A percentile compares a stretch with the other conserved stretches of the same genome.
Conservation (phyloP, 1,140 invertebrate genomes). For the Drosophila busckii region DNA sequence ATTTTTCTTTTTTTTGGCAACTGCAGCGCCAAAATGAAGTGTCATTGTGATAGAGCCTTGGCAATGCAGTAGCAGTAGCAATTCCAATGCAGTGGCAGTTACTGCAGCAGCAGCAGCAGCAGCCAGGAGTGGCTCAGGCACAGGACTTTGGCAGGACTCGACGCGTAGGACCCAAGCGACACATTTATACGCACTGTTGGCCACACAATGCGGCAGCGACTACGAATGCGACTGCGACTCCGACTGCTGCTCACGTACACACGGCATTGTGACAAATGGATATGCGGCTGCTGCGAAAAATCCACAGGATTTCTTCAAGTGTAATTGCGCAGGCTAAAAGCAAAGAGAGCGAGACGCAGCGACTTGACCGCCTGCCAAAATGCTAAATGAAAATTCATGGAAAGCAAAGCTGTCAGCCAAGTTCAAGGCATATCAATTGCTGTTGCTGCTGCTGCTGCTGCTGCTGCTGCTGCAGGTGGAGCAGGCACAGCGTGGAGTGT, state of each 20-base stretch:
- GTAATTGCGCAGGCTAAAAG: constrained; percentile 73
- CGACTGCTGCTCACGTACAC: constrained; percentile 61
- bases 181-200: constrained; percentile 67
- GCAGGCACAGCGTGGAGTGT: too few species aligned
- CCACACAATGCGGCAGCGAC: constrained; percentile 33
- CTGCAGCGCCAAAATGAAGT: constrained; percentile 61
- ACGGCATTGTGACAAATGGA: constrained; percentile 75
- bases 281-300: constrained; percentile 72
- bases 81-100: constrained; percentile 19
- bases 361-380: background rate
- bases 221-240: constrained; percentile 39
- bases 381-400: too few species aligned
- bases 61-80: constrained; percentile 47
- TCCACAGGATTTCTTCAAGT: constrained; percentile 75
- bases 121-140: constrained; percentile 22
- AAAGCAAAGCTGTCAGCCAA: too few species aligned
- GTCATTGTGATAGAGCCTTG: constrained; percentile 70
- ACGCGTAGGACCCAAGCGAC: constrained; percentile 46
- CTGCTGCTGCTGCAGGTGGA: background rate
- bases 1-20: constrained; percentile 44
- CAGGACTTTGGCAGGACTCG: constrained; percentile 44
- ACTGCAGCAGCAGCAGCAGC: constrained; percentile 2
- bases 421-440: background rate
- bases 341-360: constrained; percentile 55
- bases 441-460: background rate